Conservation (phyloP, 2,888 invertebrate genomes). For the Pantelozetes paolii region DNA sequence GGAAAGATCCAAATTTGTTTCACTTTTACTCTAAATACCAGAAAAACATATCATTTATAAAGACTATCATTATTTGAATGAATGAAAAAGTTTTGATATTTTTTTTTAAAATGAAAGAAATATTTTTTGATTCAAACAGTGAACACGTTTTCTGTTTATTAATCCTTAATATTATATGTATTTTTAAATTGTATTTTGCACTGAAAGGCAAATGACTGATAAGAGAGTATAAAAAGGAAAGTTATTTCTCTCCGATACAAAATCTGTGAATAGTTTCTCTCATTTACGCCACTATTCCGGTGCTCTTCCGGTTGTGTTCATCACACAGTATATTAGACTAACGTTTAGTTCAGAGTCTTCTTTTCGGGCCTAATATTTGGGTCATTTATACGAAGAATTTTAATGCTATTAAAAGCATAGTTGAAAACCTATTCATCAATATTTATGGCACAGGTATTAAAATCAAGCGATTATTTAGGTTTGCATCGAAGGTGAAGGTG, state of each 20-base stretch:
- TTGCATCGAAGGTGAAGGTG: conserved; percentile 18
- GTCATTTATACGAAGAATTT: background rate
- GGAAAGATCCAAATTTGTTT: background rate
- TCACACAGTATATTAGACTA: too few species aligned
- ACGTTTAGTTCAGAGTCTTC: too few species aligned
- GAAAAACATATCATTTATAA: background rate
- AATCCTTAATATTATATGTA: conserved; percentile 1
- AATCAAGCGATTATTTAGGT: background rate
- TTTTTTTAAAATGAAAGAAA: too few species aligned
- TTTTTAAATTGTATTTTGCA: background rate
- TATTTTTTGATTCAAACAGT: too few species aligned
- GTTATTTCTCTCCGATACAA: too few species aligned
- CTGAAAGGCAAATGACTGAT: conserved; percentile 23
- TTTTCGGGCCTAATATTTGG: too few species aligned
- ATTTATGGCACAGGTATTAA: background rate
- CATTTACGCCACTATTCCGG: too few species aligned
- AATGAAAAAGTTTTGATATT: too few species aligned
- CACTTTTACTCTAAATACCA: background rate
- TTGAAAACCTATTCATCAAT: background rate
- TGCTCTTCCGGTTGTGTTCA: too few species aligned
- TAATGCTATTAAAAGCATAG: background rate
- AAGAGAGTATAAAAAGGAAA: background rate
- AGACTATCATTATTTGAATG: too few species aligned
- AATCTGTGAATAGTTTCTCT: too few species aligned
- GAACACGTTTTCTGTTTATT: background rate